Conservation (phyloP, 2,113 vertebrate genomes). For the Sceloporus tristichus region DNA sequence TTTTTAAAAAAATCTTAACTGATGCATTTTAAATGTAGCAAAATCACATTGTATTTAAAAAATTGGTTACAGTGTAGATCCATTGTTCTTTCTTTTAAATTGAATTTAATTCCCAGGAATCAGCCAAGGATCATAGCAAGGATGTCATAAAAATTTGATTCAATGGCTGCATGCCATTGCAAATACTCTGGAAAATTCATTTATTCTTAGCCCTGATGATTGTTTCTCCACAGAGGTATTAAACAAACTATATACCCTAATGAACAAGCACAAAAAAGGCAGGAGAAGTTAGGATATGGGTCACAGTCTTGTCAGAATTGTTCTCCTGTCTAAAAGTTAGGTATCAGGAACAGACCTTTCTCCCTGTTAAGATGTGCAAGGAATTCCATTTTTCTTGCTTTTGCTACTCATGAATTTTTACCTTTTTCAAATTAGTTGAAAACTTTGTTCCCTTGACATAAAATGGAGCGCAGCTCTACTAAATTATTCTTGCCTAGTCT, state of each 20-base stretch:
- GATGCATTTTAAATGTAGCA: too few relatives aligned
- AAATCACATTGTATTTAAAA: too few relatives aligned
- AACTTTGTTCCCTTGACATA: background rate
- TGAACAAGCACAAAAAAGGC: constrained; percentile 16
- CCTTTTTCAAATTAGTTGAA: background rate
- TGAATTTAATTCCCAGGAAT: constrained; percentile 13
- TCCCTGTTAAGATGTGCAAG: background rate
- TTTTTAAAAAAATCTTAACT: too few relatives aligned
- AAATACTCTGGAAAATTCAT: constrained; percentile 16
- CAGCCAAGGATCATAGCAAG: background rate
- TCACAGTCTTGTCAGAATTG: background rate
- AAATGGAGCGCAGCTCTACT: background rate
- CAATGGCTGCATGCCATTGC: background rate
- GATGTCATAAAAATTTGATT: background rate
- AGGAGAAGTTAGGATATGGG: background rate
- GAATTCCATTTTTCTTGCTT: background rate
- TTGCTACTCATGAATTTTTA: background rate
- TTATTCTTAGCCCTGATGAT: background rate
- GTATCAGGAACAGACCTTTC: background rate
- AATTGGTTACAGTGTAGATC: too few relatives aligned
- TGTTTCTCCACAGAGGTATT: background rate
- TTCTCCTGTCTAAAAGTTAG: background rate
- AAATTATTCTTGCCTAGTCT: constrained; percentile 14
- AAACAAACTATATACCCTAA: too few relatives aligned
- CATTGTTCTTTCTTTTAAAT: background rate